Evolutionary conservation across 1,140 invertebrate genomes (phyloP), one percentile per base, ranked within the genome.

Genomic region (Paralvinella palmiformis): DNA sequence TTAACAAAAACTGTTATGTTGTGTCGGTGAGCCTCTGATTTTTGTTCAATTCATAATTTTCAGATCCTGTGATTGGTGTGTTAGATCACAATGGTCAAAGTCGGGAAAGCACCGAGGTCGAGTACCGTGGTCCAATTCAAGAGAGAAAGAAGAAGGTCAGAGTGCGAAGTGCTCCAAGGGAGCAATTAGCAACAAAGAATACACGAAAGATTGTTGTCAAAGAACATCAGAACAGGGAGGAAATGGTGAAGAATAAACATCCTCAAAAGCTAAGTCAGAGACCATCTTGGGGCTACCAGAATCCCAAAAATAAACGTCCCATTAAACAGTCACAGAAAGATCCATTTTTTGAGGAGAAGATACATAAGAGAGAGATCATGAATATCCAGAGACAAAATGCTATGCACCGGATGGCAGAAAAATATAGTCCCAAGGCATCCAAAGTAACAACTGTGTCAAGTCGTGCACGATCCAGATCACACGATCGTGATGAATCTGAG

Each of bases 281-380:
- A 32, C 68, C 71, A 22, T 65, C 67, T 22, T 78, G 78, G 78
- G 75, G 74, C 60, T 73, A 73, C 66, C 72, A 74, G 63, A 76
- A 75, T 61, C 62, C 41, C 4, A 57, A 57, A 20, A 63, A 69
- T 27, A 73, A 71, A 58, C 71, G 68, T 29, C 63, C 70, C 3
- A 56, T 69, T 27, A 76, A 75, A 57, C 74, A 79, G 50, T 79
- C 79, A 1, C 72, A 78, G 64, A 73, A 69, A 64, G 79, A 80
- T 68, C 75, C 73, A 31, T 70, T 72, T 64, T 77, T 72, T 63
- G 57, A 69, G 35, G 56, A 73, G 62, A 76, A 73, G 57, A 67
- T 63, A 32, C 56, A 72, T 36, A 64, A 31, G 29, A 44, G 29
- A 29, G 59, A 48, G 2, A 48, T 48, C 17, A 32, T 62, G 59